Percentiles rank a stretch among this genome's conserved stretches.
Conservation (phyloP, 2,797 vertebrate species). For the Characodon lateralis region DNA sequence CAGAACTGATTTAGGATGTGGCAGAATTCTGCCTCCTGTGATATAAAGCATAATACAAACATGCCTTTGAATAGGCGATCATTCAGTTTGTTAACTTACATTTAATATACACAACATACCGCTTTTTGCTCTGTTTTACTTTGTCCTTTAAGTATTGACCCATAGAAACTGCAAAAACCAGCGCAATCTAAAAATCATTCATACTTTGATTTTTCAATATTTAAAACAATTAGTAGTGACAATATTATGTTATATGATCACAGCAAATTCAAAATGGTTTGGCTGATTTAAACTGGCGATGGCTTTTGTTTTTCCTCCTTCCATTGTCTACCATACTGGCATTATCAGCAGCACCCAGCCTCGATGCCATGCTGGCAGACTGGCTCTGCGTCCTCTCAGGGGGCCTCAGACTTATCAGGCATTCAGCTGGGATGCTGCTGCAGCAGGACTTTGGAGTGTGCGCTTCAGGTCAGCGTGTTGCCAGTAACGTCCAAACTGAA, state of each 20-base stretch:
- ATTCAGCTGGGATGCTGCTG: slow-evolving; percentile 63
- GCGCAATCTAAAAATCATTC: background rate
- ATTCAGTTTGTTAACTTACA: background rate
- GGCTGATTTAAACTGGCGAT: slow-evolving; percentile 6
- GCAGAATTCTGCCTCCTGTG: background rate
- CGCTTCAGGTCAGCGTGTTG: slow-evolving; percentile 22
- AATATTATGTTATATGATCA: background rate
- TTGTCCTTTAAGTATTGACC: background rate
- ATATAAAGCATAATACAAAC: background rate
- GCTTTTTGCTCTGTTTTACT: background rate
- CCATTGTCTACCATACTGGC: slow-evolving; percentile 5
- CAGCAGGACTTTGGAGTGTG: slow-evolving; percentile 44
- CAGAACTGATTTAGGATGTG: background rate
- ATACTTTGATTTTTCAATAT: background rate
- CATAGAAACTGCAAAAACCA: background rate
- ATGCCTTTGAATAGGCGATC: background rate
- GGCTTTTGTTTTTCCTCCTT: slow-evolving; percentile 2
- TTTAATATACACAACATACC: background rate
- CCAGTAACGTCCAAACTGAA: slow-evolving; percentile 23
- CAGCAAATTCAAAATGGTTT: background rate
- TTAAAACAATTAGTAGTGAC: background rate
- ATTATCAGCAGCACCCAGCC: slow-evolving; percentile 64
- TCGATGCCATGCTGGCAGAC: slow-evolving; percentile 46
- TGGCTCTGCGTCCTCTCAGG: slow-evolving; percentile 44
- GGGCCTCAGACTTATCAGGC: slow-evolving; percentile 56